phyloP scores from a whole-genome alignment of 2,888 invertebrate species.

The Polyommatus iphigenia region DNA sequence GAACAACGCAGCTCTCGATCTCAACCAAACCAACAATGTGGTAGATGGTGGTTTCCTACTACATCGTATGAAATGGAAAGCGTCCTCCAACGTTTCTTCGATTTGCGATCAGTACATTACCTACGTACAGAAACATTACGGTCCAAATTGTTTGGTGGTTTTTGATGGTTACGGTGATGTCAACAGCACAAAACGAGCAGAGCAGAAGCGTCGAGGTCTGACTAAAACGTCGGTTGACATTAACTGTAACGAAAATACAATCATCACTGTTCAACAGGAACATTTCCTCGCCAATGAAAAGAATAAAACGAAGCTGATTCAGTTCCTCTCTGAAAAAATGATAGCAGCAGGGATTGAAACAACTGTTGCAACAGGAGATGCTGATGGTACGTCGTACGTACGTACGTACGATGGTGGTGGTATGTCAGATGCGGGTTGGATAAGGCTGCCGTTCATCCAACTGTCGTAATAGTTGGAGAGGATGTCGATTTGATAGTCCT shows the following conservation, averaged over 20 bases:
- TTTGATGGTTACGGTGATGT: slow-evolving; percentile 15
- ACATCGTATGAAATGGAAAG: slow-evolving; percentile 31
- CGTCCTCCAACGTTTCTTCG: slow-evolving; percentile 32
- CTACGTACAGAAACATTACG: slow-evolving; percentile 1
- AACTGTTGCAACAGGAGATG: slow-evolving; percentile 28
- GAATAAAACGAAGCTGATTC: slow-evolving; percentile 24
- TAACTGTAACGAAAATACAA: slow-evolving; percentile 1
- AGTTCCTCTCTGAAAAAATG: slow-evolving; percentile 24
- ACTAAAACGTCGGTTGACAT: slow-evolving; percentile 1
- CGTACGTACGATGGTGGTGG: too few species aligned
- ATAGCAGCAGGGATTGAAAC: slow-evolving; percentile 23
- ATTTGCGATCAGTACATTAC: slow-evolving; percentile 27
- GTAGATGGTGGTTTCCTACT: slow-evolving; percentile 23
- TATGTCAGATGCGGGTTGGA: slow-evolving; percentile 23
- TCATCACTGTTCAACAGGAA: slow-evolving; percentile 24
- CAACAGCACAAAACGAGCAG: slow-evolving; percentile 17
- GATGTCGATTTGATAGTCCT: slow-evolving; percentile 2
- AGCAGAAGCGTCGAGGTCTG: slow-evolving; percentile 1
- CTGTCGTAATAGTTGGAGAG: slow-evolving; percentile 16
- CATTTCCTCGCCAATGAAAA: slow-evolving; percentile 22
- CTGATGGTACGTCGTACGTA: slow-evolving; percentile 27
- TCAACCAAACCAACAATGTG: slow-evolving; percentile 28
- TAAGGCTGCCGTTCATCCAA: slow-evolving; percentile 25
- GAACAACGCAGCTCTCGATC: slow-evolving; percentile 35
- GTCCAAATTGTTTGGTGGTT: slow-evolving; percentile 15